phyloP scores from a whole-genome alignment of 1,140 invertebrate genomes.

The Drusus annulatus region DNA sequence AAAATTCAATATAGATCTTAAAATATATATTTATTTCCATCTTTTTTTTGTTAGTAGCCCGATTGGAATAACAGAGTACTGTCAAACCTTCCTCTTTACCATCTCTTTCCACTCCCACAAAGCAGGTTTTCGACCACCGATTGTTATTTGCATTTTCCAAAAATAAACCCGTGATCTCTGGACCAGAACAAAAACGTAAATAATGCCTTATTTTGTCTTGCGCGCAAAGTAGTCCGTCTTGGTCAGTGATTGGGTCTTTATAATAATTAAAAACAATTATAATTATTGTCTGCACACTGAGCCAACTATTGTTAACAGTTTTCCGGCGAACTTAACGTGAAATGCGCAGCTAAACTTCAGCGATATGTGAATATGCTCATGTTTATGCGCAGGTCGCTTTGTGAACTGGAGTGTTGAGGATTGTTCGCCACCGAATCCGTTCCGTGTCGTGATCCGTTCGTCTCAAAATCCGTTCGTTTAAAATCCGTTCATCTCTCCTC shows the following conservation, averaged over 20 bases:
- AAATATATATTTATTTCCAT: too few relatives aligned
- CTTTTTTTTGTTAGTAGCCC: too few relatives aligned
- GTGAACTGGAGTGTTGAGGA: slow-evolving; percentile 8
- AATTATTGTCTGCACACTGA: background rate
- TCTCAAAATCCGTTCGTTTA: too few relatives aligned
- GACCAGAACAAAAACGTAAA: too few relatives aligned
- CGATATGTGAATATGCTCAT: background rate
- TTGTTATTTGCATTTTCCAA: too few relatives aligned
- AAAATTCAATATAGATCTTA: too few relatives aligned
- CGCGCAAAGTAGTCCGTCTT: background rate
- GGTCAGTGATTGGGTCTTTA: background rate
- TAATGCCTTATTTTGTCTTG: background rate
- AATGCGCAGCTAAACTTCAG: background rate
- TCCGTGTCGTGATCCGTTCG: too few relatives aligned
- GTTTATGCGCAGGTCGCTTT: slow-evolving; percentile 17
- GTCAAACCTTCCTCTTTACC: too few relatives aligned
- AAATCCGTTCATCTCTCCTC: background rate
- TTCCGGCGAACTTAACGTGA: background rate
- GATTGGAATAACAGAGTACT: too few relatives aligned
- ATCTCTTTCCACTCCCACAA: too few relatives aligned
- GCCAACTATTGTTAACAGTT: background rate
- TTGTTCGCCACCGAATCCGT: background rate
- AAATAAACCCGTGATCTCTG: too few relatives aligned
- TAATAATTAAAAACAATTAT: slow-evolving; percentile 1
- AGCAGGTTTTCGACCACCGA: too few relatives aligned